A percentile compares a stretch with the other conserved stretches of the same genome.
Evolutionary conservation across 2,113 vertebrate species (phyloP).

Genomic region (Nesoenas mayeri): DNA sequence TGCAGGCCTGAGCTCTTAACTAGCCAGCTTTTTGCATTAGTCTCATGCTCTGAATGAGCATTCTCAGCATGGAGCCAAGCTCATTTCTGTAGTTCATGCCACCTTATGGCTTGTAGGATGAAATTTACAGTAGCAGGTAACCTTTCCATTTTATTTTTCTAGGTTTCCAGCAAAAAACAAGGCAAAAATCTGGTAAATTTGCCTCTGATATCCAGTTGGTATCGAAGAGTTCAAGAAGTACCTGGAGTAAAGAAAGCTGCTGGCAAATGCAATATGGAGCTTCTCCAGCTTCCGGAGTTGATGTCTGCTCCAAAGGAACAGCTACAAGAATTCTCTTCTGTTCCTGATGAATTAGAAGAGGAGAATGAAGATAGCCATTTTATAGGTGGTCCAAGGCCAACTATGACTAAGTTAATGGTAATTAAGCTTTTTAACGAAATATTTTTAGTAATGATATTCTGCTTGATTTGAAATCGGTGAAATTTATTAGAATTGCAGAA

Average conservation of each 20-base stretch:
- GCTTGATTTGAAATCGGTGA: neutral
- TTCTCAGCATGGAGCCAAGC: neutral
- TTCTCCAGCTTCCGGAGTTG: conserved; percentile 68
- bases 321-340: neutral
- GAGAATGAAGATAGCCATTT: conserved; percentile 75
- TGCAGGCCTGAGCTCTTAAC: neutral
- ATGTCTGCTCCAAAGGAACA: neutral
- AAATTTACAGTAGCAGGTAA: neutral
- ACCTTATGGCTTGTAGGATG: neutral
- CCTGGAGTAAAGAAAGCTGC: conserved; percentile 83
- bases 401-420: conserved; percentile 95
- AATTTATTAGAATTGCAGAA: neutral
- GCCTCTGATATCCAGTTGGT: conserved; percentile 88
- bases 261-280: conserved; percentile 80
- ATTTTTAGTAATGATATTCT: neutral
- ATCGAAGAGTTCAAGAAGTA: conserved; percentile 86
- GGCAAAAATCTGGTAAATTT: conserved; percentile 71
- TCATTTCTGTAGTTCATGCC: neutral
- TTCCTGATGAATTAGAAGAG: conserved; percentile 57
- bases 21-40: neutral
- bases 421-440: neutral
- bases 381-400: conserved; percentile 92
- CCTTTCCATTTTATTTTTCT: neutral
- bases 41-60: neutral
- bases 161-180: conserved; percentile 77